A percentile compares a stretch with the other conserved stretches of the same genome.
Evolutionary conservation across 2,888 invertebrate genomes (phyloP).

Genomic region (Pheosia gnoma): DNA sequence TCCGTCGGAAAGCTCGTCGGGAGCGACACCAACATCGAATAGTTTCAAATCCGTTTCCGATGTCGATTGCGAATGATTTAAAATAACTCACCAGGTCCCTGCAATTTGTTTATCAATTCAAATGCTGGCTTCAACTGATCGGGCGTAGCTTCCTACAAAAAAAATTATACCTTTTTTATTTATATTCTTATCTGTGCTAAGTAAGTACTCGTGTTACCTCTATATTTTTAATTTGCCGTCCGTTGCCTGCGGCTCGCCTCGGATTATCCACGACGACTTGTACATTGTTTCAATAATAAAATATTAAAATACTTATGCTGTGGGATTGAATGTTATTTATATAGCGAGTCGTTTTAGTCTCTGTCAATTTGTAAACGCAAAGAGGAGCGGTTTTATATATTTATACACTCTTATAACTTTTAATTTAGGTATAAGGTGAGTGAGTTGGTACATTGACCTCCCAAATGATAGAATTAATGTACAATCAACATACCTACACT

Average conservation of each 20-base stretch:
- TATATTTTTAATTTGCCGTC: conserved; percentile 38
- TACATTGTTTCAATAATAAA: conserved; percentile 24
- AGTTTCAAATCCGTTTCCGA: too few relatives aligned
- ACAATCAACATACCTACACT: too few relatives aligned
- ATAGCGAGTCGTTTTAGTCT: conserved; percentile 12
- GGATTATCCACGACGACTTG: conserved; percentile 20
- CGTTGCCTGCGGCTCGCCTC: conserved; percentile 14
- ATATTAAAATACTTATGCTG: conserved; percentile 15
- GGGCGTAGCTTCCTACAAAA: too few relatives aligned
- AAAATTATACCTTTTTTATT: too few relatives aligned
- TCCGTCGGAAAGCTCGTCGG: too few relatives aligned
- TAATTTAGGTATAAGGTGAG: not conserved
- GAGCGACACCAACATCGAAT: too few relatives aligned
- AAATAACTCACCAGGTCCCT: too few relatives aligned
- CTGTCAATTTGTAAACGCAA: conserved; percentile 10
- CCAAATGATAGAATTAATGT: too few relatives aligned
- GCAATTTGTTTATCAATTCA: too few relatives aligned
- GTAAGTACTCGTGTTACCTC: not conserved
- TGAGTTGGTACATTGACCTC: not conserved
- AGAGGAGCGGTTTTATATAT: conserved; percentile 10
- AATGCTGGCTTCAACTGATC: too few relatives aligned
- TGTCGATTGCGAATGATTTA: too few relatives aligned
- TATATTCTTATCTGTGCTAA: conserved; percentile 12
- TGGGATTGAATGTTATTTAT: conserved; percentile 12
- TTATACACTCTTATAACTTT: not conserved